Base-by-base conservation (phyloP, 30 jellyfish, hydroid and myxozoan species). In the Cassiopea xamachana region DNA sequence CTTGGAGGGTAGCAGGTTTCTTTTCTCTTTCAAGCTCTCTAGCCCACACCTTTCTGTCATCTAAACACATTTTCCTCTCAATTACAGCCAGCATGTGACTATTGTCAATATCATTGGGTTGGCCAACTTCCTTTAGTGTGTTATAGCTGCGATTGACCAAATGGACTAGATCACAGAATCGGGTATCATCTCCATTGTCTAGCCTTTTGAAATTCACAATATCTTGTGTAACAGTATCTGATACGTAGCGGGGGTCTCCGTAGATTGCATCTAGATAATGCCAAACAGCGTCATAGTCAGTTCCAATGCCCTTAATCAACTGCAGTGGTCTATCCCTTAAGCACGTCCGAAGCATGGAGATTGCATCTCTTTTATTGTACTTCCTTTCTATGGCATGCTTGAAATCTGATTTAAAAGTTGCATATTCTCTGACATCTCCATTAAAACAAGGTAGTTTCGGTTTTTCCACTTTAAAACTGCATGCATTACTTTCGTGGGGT, bases 211-310 rank as follows among this genome's bases (percentile, higher is more conserved):
- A 68, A 71, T 60, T 88, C 60, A 81, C 78, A 18, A 88, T 93
- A 88, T 87, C 96, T 72, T 88, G 93, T 87, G 78, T 87, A 81
- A 87, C 68, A 47, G 89, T 90, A 77, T 93, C 97, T 58, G 94
- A 81, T 39, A 84, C 87, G 9, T 47, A 68, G 48, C 94, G 73
- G 73, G 94, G 93, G 61, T 88, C 97, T 62, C 97, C 98, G 88
- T 93, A 87, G 12, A 78, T 93, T 48, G 91, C 92, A 78, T 87
- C 94, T 48, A 87, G 69, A 61, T 84, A 83, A 76, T 75, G 91
- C 96, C 92, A 88, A 7, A 84, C 86, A 15, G 85, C 92, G 51
- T 93, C 94, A 69, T 82, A 82, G 78, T 90, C 97, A 48, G 85
- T 17, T 60, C 87, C 90, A 60, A 89, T 81, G 64, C 91, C 91